phyloP scores from a whole-genome alignment of 2,797 vertebrate species.

The Oreochromis grahami region DNA sequence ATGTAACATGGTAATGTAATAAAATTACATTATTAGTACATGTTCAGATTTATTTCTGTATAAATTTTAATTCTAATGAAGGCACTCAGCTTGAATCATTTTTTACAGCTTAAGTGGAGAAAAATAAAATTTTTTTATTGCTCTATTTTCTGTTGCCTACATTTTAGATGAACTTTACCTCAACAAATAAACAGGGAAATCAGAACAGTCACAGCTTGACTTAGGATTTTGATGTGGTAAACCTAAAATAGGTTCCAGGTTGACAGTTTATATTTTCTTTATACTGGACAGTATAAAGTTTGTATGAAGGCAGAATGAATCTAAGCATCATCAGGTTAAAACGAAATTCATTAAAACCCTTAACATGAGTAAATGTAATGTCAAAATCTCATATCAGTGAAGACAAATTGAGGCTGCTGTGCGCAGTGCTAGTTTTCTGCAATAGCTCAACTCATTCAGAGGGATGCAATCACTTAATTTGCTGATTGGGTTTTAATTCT shows the following conservation, averaged over 20 bases:
- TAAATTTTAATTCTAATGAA: neutral
- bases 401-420: neutral
- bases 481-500: neutral
- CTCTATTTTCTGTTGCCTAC: neutral
- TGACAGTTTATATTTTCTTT: neutral
- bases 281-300: fast-evolving
- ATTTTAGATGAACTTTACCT: fast-evolving
- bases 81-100: neutral
- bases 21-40: too few relatives aligned
- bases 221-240: neutral
- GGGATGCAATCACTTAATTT: neutral
- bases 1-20: too few relatives aligned
- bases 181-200: fast-evolving
- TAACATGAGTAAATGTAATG: fast-evolving
- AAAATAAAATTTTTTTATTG: neutral
- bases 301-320: neutral
- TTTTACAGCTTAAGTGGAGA: fast-evolving
- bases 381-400: neutral
- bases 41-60: too few relatives aligned
- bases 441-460: fast-evolving
- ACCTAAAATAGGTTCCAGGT: neutral
- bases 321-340: neutral
- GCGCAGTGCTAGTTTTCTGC: neutral
- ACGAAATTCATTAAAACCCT: fast-evolving
- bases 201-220: neutral